These are phyloP conservation scores for Toxotes lorentzi DNA, from an alignment of 2,797 vertebrate species.

Conservation along the genomic window DNA sequence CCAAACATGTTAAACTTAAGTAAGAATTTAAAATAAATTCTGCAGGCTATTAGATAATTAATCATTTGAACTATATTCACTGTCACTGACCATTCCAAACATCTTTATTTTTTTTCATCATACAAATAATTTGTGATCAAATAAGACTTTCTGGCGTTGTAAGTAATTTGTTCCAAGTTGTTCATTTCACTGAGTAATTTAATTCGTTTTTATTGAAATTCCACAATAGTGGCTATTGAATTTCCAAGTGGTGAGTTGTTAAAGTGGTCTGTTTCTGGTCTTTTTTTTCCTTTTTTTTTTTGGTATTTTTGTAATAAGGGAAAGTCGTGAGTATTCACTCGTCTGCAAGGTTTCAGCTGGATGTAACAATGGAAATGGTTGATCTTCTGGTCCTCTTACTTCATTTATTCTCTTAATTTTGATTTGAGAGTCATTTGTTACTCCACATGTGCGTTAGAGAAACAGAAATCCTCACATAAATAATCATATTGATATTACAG, in stretches of 20 bases:
- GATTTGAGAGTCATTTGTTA: background rate
- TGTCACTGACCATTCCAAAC: background rate
- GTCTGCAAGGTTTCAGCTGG: background rate
- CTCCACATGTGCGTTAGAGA: background rate
- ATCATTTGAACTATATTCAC: background rate
- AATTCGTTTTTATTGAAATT: background rate
- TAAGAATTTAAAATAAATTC: background rate
- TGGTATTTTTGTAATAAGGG: conserved; percentile 14
- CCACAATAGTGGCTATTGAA: background rate
- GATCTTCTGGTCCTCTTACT: background rate
- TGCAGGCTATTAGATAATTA: background rate
- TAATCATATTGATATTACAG: background rate
- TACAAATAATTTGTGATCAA: conserved; percentile 4
- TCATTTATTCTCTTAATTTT: background rate
- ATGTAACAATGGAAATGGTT: background rate
- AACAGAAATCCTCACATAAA: background rate
- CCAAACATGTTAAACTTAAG: background rate
- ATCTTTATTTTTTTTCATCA: background rate
- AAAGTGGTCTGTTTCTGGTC: background rate
- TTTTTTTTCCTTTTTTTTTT: no score
- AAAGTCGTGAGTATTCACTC: background rate
- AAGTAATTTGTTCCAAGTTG: conserved; percentile 18
- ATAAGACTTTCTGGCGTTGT: background rate
- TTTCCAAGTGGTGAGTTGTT: background rate
- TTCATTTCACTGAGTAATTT: conserved; percentile 22